Evolutionary conservation across 53 echinoderm and acorn worm genomes (phyloP).

Genomic region (Paelopatides confundens): DNA sequence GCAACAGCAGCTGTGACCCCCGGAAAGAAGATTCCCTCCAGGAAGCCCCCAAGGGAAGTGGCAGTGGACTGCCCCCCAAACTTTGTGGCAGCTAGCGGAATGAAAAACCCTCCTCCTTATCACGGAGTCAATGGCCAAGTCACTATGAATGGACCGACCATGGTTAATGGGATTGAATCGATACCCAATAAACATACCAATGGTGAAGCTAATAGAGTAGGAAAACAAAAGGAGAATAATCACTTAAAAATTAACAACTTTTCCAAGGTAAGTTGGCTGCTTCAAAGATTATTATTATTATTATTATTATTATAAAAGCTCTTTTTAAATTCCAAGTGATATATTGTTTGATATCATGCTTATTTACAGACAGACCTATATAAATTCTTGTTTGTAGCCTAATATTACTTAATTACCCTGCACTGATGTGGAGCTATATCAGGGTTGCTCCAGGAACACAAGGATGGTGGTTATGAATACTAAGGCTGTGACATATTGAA

Average conservation of each 20-base stretch:
- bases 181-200: conserved; percentile 27
- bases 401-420: no score
- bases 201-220: conserved; percentile 15
- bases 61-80: conserved; percentile 96
- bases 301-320: no score
- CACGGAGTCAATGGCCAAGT: conserved; percentile 73
- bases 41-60: conserved; percentile 76
- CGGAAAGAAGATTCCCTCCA: conserved; percentile 30
- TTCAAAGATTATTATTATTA: no score
- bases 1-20: not conserved
- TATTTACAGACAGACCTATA: no score
- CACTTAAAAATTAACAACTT: conserved; percentile 11
- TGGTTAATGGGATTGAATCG: conserved; percentile 40
- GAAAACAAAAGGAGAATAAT: conserved; percentile 18
- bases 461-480: no score
- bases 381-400: no score
- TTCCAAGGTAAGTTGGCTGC: not conserved
- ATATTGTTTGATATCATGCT: no score
- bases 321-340: no score
- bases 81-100: conserved; percentile 99
- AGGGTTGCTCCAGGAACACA: no score
- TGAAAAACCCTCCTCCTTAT: conserved; percentile 88
- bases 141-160: conserved; percentile 68
- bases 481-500: no score
- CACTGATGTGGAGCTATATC: no score